phyloP scores from a whole-genome alignment of 2,888 invertebrate genomes.

The Palloptera scutellata region DNA sequence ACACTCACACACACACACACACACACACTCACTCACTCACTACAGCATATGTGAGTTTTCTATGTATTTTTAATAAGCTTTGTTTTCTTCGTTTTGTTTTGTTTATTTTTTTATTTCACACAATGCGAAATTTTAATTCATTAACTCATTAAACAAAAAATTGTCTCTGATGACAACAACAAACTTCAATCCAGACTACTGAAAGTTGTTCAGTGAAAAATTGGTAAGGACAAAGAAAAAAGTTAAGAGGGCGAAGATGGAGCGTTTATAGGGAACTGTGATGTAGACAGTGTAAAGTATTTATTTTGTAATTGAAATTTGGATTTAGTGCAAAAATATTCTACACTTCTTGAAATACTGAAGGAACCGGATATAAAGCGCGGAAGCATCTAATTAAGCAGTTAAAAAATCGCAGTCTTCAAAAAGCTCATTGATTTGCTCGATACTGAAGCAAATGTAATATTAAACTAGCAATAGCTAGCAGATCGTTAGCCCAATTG shows the following conservation, averaged over 20 bases:
- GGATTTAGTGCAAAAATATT: not conserved
- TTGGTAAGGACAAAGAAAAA: no score
- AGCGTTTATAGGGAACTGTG: not conserved
- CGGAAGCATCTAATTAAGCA: no score
- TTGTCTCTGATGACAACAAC: not conserved
- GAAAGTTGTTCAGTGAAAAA: not conserved
- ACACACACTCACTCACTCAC: slow-evolving; percentile 4
- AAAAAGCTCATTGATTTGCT: no score
- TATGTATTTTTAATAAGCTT: no score
- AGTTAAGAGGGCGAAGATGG: no score
- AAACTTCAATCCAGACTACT: not conserved
- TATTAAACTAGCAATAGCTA: no score
- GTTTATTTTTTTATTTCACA: slow-evolving; percentile 10
- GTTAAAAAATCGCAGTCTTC: no score
- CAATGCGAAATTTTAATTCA: slow-evolving; percentile 31
- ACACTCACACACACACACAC: slow-evolving; percentile 1
- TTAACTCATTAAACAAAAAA: slow-evolving; percentile 29
- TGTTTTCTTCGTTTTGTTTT: slow-evolving; percentile 10
- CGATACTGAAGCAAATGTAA: no score
- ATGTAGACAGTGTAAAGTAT: not conserved
- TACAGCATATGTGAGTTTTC: not conserved
- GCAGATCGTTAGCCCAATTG: no score
- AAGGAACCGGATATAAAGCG: not conserved
- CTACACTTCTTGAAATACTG: not conserved
- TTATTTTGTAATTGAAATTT: slow-evolving; percentile 11